These are phyloP conservation scores for Muscicapa comitata DNA, from an alignment of 2,797 vertebrate species.

Conservation along the genomic window DNA sequence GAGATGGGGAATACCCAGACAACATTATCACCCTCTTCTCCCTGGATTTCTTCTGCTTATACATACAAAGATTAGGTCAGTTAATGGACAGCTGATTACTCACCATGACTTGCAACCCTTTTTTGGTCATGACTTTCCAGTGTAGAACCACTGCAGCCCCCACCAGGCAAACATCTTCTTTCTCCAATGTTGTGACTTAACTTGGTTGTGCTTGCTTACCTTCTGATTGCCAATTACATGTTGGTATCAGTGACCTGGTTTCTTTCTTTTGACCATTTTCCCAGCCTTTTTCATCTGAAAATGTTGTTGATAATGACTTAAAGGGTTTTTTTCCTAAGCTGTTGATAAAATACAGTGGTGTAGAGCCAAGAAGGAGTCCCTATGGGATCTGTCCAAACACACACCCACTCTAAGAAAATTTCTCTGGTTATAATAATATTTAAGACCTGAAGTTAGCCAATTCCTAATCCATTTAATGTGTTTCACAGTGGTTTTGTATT, in stretches of 20 bases:
- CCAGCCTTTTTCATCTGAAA: neutral
- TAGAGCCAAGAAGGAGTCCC: constrained; percentile 16
- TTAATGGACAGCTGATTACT: neutral
- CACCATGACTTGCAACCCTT: neutral
- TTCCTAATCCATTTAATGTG: constrained; percentile 29
- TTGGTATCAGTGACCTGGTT: neutral
- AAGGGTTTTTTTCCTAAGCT: neutral
- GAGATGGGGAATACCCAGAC: neutral
- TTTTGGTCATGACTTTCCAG: neutral
- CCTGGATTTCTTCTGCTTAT: neutral
- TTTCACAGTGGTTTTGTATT: neutral
- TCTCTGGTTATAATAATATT: constrained; percentile 34
- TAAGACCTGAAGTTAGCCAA: constrained; percentile 5
- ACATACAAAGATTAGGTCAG: neutral
- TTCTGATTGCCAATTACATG: neutral
- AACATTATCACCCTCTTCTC: neutral
- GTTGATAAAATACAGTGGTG: neutral
- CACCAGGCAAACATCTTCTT: neutral
- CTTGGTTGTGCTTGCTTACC: neutral
- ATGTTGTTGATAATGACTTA: neutral
- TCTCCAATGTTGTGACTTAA: neutral
- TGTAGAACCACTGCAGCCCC: neutral
- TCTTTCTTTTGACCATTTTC: neutral
- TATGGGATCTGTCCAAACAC: neutral
- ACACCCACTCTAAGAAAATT: constrained; percentile 50